Conservation (phyloP, 2,797 vertebrate genomes). For the Danio choprae region DNA sequence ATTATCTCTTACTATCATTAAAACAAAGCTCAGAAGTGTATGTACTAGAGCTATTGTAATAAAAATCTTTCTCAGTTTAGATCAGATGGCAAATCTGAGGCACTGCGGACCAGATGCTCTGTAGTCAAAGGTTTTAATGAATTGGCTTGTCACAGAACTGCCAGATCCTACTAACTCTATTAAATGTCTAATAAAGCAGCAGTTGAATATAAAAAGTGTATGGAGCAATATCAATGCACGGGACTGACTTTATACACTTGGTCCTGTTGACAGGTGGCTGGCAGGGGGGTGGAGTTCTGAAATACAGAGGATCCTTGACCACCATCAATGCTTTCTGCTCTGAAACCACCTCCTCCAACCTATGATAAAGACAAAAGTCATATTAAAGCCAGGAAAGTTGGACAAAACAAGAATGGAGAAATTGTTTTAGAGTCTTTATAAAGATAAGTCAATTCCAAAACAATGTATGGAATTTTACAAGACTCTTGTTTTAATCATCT, state of each 20-base stretch:
- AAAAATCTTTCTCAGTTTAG: conserved; percentile 8
- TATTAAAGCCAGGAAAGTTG: neutral
- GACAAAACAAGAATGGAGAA: neutral
- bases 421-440: neutral
- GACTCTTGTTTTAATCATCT: conserved; percentile 43
- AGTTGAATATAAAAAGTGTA: neutral
- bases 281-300: conserved; percentile 84
- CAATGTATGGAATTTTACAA: conserved; percentile 24
- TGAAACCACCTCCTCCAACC: conserved; percentile 74
- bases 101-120: neutral
- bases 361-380: conserved; percentile 57
- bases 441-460: neutral
- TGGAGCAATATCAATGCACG: neutral
- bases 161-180: neutral
- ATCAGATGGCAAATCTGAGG: neutral
- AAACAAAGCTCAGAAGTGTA: conserved; percentile 3
- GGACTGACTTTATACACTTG: conserved; percentile 89
- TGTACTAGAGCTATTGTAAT: neutral
- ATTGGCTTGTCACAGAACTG: neutral
- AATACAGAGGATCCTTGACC: conserved; percentile 86
- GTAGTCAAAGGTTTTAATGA: neutral
- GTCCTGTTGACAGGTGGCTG: conserved; percentile 89
- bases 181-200: conserved; percentile 1
- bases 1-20: neutral
- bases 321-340: conserved; percentile 93